These are phyloP conservation scores for Anodontia alba DNA, from an alignment of 2,888 invertebrate species.

Conservation along the genomic window DNA sequence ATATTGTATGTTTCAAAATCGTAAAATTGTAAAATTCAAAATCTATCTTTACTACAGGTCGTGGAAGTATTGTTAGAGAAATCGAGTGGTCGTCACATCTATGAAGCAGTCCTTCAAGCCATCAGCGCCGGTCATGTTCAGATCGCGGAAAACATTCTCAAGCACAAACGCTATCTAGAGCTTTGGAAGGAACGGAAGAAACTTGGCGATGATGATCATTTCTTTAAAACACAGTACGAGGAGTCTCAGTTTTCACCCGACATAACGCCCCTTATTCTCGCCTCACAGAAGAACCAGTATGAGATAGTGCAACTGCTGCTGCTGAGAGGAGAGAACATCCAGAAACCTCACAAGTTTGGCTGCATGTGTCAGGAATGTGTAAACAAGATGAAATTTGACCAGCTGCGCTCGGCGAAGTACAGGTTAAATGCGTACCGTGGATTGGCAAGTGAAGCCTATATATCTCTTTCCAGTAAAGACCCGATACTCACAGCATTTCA, in stretches of 20 bases:
- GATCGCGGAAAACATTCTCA: constrained; percentile 83
- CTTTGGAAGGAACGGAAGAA: constrained; percentile 76
- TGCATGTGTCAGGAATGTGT: constrained; percentile 81
- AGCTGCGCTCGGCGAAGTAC: constrained; percentile 82
- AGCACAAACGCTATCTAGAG: constrained; percentile 82
- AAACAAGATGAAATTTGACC: constrained; percentile 81
- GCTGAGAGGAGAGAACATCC: constrained; percentile 80
- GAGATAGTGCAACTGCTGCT: constrained; percentile 82
- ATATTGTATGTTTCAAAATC: too few species aligned
- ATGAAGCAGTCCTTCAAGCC: constrained; percentile 82
- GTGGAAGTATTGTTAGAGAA: constrained; percentile 81
- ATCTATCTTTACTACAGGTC: too few species aligned
- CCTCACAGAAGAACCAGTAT: constrained; percentile 83
- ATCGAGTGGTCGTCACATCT: constrained; percentile 80
- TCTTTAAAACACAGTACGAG: constrained; percentile 77
- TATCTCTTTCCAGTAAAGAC: constrained; percentile 82
- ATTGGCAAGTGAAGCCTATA: constrained; percentile 83
- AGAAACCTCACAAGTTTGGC: constrained; percentile 82
- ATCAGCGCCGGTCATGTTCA: constrained; percentile 84
- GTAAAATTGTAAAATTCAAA: too few species aligned
- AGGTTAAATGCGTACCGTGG: constrained; percentile 83
- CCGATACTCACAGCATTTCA: constrained; percentile 83
- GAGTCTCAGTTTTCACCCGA: constrained; percentile 83
- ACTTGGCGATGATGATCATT: constrained; percentile 75
- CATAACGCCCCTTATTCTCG: constrained; percentile 82